Evolutionary conservation across 2,113 vertebrate species (phyloP).

Genomic region (Eurypyga helias): DNA sequence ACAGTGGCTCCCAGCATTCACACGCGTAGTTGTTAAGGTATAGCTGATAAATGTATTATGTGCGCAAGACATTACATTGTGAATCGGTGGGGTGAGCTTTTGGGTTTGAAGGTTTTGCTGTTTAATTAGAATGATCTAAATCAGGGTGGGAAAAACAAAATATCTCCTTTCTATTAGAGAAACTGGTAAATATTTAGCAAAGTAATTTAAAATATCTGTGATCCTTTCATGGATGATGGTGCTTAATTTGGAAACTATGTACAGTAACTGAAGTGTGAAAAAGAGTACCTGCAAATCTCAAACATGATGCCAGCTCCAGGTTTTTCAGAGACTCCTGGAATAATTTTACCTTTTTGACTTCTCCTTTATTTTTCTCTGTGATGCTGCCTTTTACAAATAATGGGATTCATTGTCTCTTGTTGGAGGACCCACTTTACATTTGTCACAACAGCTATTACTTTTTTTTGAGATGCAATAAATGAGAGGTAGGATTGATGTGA

Average conservation of each 20-base stretch:
- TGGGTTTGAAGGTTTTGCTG: neutral
- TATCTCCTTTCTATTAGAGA: neutral
- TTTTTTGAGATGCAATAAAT: constrained; percentile 36
- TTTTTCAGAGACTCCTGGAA: neutral
- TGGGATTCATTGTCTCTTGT: neutral
- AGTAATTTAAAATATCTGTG: neutral
- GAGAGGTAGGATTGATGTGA: neutral
- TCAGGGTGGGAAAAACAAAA: neutral
- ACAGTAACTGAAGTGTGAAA: neutral
- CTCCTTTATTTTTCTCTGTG: neutral
- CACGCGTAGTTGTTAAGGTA: neutral
- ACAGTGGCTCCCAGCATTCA: neutral
- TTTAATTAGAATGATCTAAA: neutral
- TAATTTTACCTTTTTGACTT: neutral
- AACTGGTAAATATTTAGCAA: constrained; percentile 4
- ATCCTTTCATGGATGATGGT: neutral
- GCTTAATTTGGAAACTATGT: constrained; percentile 1
- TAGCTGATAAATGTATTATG: neutral
- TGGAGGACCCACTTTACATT: neutral
- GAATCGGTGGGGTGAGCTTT: neutral
- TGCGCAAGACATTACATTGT: neutral
- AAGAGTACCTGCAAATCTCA: neutral
- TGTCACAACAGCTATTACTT: constrained; percentile 18
- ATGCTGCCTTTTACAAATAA: neutral
- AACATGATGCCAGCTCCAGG: neutral